Conservation (phyloP, 2,888 invertebrate genomes). For the Dicyrtoma fusca region DNA sequence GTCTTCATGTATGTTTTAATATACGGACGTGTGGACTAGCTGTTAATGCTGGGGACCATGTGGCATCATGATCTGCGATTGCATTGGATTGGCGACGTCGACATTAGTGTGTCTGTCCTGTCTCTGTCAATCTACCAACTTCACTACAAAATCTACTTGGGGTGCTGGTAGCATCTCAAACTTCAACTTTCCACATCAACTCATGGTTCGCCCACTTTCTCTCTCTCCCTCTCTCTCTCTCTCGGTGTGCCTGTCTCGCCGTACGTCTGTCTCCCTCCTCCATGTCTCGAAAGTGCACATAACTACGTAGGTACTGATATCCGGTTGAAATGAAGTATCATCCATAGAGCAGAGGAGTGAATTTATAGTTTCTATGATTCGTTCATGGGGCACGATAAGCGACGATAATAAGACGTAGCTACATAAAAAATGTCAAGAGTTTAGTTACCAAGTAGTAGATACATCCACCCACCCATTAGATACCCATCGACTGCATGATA, state of each 20-base stretch:
- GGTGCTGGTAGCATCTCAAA: conserved; percentile 2
- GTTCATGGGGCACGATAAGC: conserved; percentile 26
- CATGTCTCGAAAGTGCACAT: no score
- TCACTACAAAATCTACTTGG: conserved; percentile 27
- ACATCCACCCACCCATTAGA: not conserved
- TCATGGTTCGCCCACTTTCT: not conserved
- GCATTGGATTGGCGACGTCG: conserved; percentile 21
- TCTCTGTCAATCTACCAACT: conserved; percentile 15
- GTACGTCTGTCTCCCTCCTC: not conserved
- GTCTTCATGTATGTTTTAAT: conserved; percentile 2
- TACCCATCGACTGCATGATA: no score
- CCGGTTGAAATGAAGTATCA: no score
- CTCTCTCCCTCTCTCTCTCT: not conserved
- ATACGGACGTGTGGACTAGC: no score
- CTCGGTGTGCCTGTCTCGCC: not conserved
- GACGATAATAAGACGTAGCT: conserved; percentile 19
- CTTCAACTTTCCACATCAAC: conserved; percentile 3
- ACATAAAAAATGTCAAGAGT: conserved; percentile 23
- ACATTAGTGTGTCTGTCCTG: conserved; percentile 26
- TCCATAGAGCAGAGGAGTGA: no score
- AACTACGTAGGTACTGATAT: no score
- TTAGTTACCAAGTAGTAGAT: not conserved
- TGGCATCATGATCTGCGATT: conserved; percentile 20
- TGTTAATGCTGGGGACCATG: conserved; percentile 12
- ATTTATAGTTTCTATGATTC: conserved; percentile 6